phyloP scores from a whole-genome alignment of 64 coral and sea anemone species.

The Exaiptasia diaphana region DNA sequence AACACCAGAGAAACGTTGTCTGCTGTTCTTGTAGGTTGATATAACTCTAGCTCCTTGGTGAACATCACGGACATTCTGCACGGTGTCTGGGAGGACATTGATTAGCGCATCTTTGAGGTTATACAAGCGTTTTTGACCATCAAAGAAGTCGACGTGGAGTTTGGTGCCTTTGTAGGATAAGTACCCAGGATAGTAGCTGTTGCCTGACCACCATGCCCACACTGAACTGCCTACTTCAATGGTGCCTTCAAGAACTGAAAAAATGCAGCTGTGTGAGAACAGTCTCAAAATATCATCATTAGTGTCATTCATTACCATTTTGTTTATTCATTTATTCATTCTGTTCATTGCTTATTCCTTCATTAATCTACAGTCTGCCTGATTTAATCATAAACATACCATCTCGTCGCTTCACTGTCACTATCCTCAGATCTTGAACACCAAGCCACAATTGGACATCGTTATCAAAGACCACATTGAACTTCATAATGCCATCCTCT shows the following conservation, averaged over 20 bases:
- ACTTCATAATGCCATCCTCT: not conserved
- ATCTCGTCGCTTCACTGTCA: not conserved
- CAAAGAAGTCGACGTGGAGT: slow-evolving; percentile 79
- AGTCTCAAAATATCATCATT: not conserved
- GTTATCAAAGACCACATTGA: slow-evolving; percentile 45
- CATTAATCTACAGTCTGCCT: too few relatives aligned
- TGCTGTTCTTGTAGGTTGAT: slow-evolving; percentile 54
- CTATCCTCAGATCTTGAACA: slow-evolving; percentile 29
- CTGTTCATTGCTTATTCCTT: too few relatives aligned
- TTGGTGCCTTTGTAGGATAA: slow-evolving; percentile 79
- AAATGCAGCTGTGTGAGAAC: not conserved
- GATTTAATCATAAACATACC: too few relatives aligned
- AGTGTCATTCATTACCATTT: not conserved
- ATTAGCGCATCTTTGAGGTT: slow-evolving; percentile 58
- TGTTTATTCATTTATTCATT: not conserved
- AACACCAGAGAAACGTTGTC: not conserved
- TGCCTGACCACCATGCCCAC: slow-evolving; percentile 58
- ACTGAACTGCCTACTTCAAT: slow-evolving; percentile 71
- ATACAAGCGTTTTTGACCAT: slow-evolving; percentile 70
- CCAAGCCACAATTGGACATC: slow-evolving; percentile 36
- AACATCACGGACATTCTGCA: slow-evolving; percentile 43
- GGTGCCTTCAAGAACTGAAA: slow-evolving; percentile 70
- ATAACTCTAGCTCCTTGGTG: slow-evolving; percentile 64
- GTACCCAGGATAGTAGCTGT: slow-evolving; percentile 60
- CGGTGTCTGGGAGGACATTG: slow-evolving; percentile 61